phyloP scores from a whole-genome alignment of 1,140 invertebrate genomes.

The Meloidogyne floridensis region DNA sequence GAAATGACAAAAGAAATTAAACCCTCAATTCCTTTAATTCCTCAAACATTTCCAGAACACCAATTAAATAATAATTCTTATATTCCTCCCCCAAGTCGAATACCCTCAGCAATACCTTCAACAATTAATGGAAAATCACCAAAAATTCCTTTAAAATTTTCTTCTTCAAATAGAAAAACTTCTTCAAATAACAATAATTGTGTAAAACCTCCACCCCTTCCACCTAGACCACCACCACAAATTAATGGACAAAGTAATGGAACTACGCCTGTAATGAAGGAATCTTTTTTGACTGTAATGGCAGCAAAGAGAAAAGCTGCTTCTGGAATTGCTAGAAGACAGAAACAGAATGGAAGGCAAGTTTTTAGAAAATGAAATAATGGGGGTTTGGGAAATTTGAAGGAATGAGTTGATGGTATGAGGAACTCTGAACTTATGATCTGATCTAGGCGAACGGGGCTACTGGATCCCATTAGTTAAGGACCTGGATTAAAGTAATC shows the following conservation, averaged over 20 bases:
- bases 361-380: neutral
- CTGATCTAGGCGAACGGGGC: too few relatives aligned
- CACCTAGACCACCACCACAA: neutral
- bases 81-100: neutral
- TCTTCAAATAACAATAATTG: neutral
- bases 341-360: neutral
- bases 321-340: neutral
- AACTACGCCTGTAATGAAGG: neutral
- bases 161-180: neutral
- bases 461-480: too few relatives aligned
- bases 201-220: neutral
- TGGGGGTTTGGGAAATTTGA: too few relatives aligned
- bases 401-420: too few relatives aligned
- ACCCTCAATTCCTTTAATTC: neutral
- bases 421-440: too few relatives aligned
- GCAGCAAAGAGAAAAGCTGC: constrained; percentile 1
- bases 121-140: constrained; percentile 9
- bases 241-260: constrained; percentile 2
- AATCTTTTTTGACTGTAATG: constrained; percentile 3
- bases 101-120: neutral
- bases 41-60: neutral
- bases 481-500: too few relatives aligned
- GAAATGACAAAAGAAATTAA: too few relatives aligned
- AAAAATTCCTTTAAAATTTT: constrained; percentile 7
- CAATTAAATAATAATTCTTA: neutral